These are phyloP conservation scores for Helostoma temminkii DNA, from an alignment of 2,797 vertebrate species.

Conservation along the genomic window DNA sequence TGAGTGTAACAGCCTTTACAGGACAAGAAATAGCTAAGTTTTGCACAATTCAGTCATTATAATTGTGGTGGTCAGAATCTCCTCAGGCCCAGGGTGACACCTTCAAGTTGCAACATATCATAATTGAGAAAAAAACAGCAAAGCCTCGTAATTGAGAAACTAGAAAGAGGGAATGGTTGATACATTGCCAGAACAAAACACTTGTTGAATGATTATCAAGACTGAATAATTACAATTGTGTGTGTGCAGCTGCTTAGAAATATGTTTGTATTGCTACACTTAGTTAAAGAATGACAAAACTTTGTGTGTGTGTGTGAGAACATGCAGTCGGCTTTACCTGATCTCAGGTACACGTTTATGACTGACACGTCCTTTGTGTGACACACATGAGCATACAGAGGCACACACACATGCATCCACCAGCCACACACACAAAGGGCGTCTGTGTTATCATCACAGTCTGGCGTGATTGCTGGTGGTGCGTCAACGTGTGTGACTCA, in stretches of 20 bases:
- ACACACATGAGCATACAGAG: conserved; percentile 39
- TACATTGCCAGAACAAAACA: too few relatives aligned
- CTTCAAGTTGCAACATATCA: too few relatives aligned
- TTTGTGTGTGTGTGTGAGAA: neutral
- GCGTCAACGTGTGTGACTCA: conserved; percentile 40
- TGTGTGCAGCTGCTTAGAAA: too few relatives aligned
- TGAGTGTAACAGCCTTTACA: conserved; percentile 4
- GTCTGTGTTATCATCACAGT: conserved; percentile 70
- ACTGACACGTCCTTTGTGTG: conserved; percentile 52
- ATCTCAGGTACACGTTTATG: conserved; percentile 60
- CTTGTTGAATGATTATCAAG: too few relatives aligned
- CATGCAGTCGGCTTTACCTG: conserved; percentile 36
- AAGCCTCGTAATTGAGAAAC: too few relatives aligned
- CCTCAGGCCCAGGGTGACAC: too few relatives aligned
- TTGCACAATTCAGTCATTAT: too few relatives aligned
- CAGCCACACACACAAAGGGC: conserved; percentile 62
- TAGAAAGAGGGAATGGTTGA: too few relatives aligned
- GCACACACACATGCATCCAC: conserved; percentile 37
- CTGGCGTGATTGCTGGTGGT: conserved; percentile 52
- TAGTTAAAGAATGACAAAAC: conserved; percentile 20
- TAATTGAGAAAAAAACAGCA: too few relatives aligned
- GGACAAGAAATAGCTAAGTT: too few relatives aligned
- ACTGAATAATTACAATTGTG: too few relatives aligned
- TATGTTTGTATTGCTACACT: conserved; percentile 6
- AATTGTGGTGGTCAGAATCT: too few relatives aligned